phyloP scores from a whole-genome alignment of 2,113 vertebrate species.

The Manacus vitellinus region DNA sequence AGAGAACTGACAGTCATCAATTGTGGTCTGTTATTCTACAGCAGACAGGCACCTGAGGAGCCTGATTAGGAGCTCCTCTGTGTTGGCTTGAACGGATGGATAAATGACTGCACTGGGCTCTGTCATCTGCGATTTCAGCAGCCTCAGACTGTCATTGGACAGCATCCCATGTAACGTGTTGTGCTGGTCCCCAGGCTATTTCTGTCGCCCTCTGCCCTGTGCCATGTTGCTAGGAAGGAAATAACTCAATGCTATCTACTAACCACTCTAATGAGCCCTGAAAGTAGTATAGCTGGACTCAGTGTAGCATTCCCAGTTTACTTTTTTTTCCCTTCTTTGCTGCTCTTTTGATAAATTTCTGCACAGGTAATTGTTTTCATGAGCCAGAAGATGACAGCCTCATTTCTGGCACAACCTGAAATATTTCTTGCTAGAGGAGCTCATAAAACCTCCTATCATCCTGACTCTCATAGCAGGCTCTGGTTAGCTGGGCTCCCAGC shows the following conservation, averaged over 20 bases:
- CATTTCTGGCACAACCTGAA: slow-evolving; percentile 15
- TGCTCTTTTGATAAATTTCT: slow-evolving; percentile 4
- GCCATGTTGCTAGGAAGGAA: neutral
- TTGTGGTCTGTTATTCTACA: slow-evolving; percentile 20
- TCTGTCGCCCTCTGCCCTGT: neutral
- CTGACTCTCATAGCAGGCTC: neutral
- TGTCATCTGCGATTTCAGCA: neutral
- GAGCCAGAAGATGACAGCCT: neutral
- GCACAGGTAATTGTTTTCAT: slow-evolving; percentile 2
- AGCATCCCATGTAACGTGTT: neutral
- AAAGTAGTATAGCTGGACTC: neutral
- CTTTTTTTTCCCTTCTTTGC: neutral
- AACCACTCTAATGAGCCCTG: slow-evolving; percentile 1
- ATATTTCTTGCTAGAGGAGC: neutral
- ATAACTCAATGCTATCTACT: neutral
- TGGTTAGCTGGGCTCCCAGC: neutral
- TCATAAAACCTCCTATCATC: neutral
- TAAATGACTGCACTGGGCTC: neutral
- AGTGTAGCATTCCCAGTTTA: neutral
- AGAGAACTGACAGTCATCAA: slow-evolving; percentile 1
- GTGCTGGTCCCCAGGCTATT: neutral
- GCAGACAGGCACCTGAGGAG: slow-evolving; percentile 49
- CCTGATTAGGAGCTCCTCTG: slow-evolving; percentile 16
- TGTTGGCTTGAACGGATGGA: neutral
- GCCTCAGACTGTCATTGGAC: neutral